phyloP scores from a whole-genome alignment of 2,113 vertebrate species.

The Mystacornis crossleyi region DNA sequence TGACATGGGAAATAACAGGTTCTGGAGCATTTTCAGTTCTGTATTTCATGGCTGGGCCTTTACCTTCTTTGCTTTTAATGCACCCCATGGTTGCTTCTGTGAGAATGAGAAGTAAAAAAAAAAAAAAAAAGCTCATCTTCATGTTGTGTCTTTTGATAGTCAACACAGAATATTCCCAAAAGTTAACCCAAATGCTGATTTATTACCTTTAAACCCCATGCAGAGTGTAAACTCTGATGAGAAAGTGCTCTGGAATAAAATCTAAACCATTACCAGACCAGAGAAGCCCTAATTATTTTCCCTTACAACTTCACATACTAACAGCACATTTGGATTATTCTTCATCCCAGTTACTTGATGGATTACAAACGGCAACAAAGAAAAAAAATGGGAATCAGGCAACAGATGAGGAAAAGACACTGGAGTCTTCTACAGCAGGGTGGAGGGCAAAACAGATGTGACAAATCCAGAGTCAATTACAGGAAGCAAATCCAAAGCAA shows the following conservation, averaged over 20 bases:
- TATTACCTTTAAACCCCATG: background rate
- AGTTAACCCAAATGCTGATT: background rate
- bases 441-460: background rate
- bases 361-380: background rate
- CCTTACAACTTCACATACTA: background rate
- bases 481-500: background rate
- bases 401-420: background rate
- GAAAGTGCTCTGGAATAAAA: background rate
- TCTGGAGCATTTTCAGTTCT: slow-evolving; percentile 84
- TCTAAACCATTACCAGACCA: background rate
- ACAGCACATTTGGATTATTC: background rate
- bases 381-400: background rate
- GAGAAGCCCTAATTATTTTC: background rate
- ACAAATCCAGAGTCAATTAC: background rate
- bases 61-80: slow-evolving; percentile 95
- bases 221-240: background rate
- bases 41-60: slow-evolving; percentile 87
- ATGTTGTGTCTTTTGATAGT: background rate
- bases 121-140: background rate
- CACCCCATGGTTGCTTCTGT: slow-evolving; percentile 90
- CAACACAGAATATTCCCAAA: background rate
- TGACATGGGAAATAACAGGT: slow-evolving; percentile 71
- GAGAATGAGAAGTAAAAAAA: background rate
- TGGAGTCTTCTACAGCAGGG: background rate
- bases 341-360: background rate